Base-by-base conservation (phyloP, 2,113 vertebrate genomes). In the Jacana jacana region DNA sequence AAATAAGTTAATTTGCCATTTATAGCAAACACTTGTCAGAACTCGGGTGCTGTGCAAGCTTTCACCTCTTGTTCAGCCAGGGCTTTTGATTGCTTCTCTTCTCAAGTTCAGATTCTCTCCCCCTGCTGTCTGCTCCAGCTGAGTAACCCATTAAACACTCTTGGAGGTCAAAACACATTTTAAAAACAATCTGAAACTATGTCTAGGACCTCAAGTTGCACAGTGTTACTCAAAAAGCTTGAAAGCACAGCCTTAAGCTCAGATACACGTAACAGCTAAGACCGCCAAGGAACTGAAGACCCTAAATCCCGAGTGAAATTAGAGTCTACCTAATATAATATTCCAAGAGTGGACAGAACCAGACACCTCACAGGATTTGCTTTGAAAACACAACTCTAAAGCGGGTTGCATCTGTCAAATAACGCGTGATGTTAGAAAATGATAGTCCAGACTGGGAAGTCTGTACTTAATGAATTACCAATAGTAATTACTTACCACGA, bases 381-480 rank as follows among this genome's bases (percentile, higher is more conserved):
- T 57, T 46, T 54, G 52, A 52, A 82, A 73, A 44, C 17, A 6
- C 1, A 77, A 81, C 64, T 37, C 25, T 51, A 30, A 72, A 18
- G 7, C 9, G 54, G 49, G 10, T 11, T 65, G 33, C 68, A 55
- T 61, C 35, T 88, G 66, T 52, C 71, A 90, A 79, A 72, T 33
- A 35, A 42, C 4, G 9, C n/a, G 31, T 17, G 22, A 51, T 2
- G 8, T 46, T 68, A 86, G 85, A 66, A 91, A 78, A 76, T 33
- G 1, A 85, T 37, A 70, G 3, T 25, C 63, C 37, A 58, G 44
- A 25, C 28, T 18, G 24, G 35, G 44, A 90, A 82, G 48, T 33
- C 66, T 92, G 44, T 33, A 35, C 14, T 69, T 77, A 80, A 80
- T 89, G 73, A 94, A 85, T 83, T 93, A 72, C 52, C 35, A 64